A percentile compares a stretch with the other conserved stretches of the same genome.
Conservation (phyloP, 1,140 invertebrate genomes). For the Amphibalanus amphitrite region DNA sequence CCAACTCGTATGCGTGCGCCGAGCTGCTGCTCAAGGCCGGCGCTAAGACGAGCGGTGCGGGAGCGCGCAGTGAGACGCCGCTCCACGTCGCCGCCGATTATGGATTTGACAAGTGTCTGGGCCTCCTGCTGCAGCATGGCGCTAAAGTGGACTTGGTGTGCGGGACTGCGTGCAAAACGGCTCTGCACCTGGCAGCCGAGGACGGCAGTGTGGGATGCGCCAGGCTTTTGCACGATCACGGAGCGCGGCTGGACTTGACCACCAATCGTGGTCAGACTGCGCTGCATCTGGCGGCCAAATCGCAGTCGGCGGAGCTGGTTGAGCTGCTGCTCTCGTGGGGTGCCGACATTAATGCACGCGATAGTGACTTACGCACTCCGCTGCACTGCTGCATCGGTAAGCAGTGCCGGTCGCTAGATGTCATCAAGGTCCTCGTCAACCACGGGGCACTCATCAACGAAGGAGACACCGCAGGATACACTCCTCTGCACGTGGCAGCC, state of each 20-base stretch:
- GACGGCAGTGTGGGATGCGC: constrained; percentile 55
- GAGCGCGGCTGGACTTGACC: constrained; percentile 44
- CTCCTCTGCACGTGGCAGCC: constrained; percentile 69
- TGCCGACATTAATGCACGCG: constrained; percentile 50
- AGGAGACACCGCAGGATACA: constrained; percentile 73
- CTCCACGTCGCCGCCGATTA: constrained; percentile 58
- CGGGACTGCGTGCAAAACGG: constrained; percentile 41
- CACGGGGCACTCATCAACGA: constrained; percentile 66
- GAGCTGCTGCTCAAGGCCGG: constrained; percentile 44
- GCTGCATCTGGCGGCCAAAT: constrained; percentile 52
- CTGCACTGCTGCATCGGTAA: constrained; percentile 57
- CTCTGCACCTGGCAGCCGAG: constrained; percentile 60
- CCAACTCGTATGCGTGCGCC: constrained; percentile 45
- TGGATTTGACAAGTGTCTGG: constrained; percentile 45
- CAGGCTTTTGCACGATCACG: constrained; percentile 46
- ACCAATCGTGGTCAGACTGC: constrained; percentile 59
- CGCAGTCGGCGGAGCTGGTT: constrained; percentile 56
- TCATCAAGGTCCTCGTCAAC: constrained; percentile 15
- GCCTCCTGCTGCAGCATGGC: constrained; percentile 46
- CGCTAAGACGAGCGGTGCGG: constrained; percentile 44
- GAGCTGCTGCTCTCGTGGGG: constrained; percentile 46
- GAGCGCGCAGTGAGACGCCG: constrained; percentile 61
- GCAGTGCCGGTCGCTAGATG: constrained; percentile 37
- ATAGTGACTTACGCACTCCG: constrained; percentile 54
- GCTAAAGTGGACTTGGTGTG: constrained; percentile 55